phyloP scores from a whole-genome alignment of 2,113 vertebrate species.

The Myrmecobius fasciatus region DNA sequence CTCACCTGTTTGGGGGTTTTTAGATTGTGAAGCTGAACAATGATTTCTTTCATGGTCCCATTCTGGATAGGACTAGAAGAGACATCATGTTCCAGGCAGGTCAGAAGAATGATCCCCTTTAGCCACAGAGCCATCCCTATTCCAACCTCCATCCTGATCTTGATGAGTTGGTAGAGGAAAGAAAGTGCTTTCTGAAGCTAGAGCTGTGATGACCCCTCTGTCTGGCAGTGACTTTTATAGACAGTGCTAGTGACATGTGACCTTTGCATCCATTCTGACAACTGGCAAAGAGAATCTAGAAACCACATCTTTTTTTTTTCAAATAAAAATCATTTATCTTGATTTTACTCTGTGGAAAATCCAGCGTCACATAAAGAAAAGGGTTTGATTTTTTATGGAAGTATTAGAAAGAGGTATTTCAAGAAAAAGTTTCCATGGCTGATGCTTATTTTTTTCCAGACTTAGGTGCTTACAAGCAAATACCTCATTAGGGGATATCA shows the following conservation, averaged over 20 bases:
- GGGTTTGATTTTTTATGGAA: conserved; percentile 71
- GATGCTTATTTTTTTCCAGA: background rate
- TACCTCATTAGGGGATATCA: background rate
- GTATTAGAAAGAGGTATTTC: conserved; percentile 25
- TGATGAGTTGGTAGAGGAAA: background rate
- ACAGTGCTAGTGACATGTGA: conserved; percentile 47
- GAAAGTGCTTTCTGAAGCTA: background rate
- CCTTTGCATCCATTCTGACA: conserved; percentile 46
- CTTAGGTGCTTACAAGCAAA: background rate
- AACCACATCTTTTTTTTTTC: conserved; percentile 74
- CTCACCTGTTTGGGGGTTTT: background rate
- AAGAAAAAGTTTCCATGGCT: conserved; percentile 25
- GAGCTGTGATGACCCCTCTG: conserved; percentile 51
- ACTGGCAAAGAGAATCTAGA: conserved; percentile 66
- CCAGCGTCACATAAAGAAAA: conserved; percentile 72
- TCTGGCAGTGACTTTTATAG: conserved; percentile 74
- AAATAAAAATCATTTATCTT: conserved; percentile 64
- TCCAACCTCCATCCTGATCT: background rate
- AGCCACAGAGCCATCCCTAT: conserved; percentile 65
- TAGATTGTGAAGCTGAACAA: background rate
- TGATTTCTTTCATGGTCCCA: background rate
- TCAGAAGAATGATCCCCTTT: conserved; percentile 44
- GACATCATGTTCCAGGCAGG: conserved; percentile 47
- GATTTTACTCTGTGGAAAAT: conserved; percentile 77
- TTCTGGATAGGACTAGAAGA: background rate